These are phyloP conservation scores for Penaeus vannamei DNA, from an alignment of 1,140 invertebrate genomes.

Conservation along the genomic window DNA sequence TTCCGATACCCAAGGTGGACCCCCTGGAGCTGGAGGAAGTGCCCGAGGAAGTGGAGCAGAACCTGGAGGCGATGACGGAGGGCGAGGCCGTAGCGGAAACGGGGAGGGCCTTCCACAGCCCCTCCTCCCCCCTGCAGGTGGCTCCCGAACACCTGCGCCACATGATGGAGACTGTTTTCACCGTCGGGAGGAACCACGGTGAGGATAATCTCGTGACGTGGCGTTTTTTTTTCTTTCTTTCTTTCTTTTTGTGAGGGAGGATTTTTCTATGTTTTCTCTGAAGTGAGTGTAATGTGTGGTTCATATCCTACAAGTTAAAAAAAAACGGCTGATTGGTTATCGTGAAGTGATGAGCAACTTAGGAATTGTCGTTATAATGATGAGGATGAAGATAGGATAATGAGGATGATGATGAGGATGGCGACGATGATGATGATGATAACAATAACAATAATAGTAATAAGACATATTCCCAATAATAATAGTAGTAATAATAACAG, in stretches of 20 bases:
- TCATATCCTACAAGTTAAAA: too few relatives aligned
- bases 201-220: background rate
- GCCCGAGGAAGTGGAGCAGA: slow-evolving; percentile 9
- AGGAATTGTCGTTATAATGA: too few relatives aligned
- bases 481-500: too few relatives aligned
- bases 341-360: too few relatives aligned
- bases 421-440: too few relatives aligned
- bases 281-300: too few relatives aligned
- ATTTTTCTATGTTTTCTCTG: too few relatives aligned
- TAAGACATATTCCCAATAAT: too few relatives aligned
- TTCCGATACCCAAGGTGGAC: background rate
- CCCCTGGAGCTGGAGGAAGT: background rate
- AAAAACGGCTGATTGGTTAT: too few relatives aligned
- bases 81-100: background rate
- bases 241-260: background rate
- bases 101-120: background rate
- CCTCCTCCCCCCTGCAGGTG: background rate
- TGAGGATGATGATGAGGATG: too few relatives aligned
- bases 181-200: slow-evolving; percentile 41
- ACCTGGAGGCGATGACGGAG: slow-evolving; percentile 26
- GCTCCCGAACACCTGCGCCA: background rate
- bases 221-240: background rate
- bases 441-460: too few relatives aligned
- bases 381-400: too few relatives aligned
- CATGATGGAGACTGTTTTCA: slow-evolving; percentile 26